Evolutionary conservation across 2,797 vertebrate species (phyloP).

Genomic region (Hozukius guyotensis): DNA sequence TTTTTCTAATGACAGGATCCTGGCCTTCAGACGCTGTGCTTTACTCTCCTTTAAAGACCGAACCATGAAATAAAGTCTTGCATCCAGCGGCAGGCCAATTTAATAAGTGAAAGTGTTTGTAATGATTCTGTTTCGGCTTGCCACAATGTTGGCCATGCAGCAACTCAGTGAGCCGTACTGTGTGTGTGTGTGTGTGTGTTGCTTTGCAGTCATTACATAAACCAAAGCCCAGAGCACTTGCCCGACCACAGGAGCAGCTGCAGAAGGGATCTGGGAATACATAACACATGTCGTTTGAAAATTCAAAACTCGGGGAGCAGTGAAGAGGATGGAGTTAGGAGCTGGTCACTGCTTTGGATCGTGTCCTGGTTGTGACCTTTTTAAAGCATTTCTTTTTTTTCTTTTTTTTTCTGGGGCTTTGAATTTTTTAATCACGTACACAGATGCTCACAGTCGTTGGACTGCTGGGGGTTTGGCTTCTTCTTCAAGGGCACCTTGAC

Average conservation of each 20-base stretch:
- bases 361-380: conserved; percentile 44
- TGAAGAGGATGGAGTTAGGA: conserved; percentile 25
- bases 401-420: not conserved
- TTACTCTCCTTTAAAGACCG: conserved; percentile 10
- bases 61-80: conserved; percentile 53
- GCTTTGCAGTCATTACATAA: conserved; percentile 78
- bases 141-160: conserved; percentile 58
- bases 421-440: conserved; percentile 23
- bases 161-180: conserved; percentile 55
- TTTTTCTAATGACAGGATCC: not conserved
- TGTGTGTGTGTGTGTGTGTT: conserved; percentile 35
- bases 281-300: conserved; percentile 62
- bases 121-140: conserved; percentile 63
- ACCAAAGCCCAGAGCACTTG: conserved; percentile 70
- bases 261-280: conserved; percentile 69
- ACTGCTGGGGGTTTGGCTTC: conserved; percentile 9
- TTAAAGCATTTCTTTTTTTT: not conserved
- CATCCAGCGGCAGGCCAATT: conserved; percentile 50
- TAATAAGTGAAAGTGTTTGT: conserved; percentile 65
- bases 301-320: conserved; percentile 51
- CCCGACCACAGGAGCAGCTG: conserved; percentile 73
- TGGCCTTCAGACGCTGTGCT: conserved; percentile 9
- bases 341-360: conserved; percentile 29
- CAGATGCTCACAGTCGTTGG: conserved; percentile 39
- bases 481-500: conserved; percentile 24